Evolutionary conservation across 1,140 invertebrate species (phyloP).

Genomic region (Drosophila novamexicana): DNA sequence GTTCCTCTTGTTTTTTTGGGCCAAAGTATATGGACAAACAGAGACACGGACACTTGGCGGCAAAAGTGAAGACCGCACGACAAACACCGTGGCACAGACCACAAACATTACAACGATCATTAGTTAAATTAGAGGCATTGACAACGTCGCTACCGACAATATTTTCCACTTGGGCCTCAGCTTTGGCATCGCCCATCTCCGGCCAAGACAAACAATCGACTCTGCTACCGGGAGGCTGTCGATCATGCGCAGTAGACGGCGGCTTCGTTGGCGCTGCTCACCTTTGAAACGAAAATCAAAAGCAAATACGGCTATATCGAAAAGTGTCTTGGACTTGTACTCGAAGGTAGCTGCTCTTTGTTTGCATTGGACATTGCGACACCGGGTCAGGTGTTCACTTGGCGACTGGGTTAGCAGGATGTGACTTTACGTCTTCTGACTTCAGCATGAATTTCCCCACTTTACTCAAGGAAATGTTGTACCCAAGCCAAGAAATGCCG

Average conservation of each 20-base stretch:
- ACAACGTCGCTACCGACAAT: conserved; percentile 10
- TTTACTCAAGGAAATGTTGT: conserved; percentile 24
- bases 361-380: conserved; percentile 40
- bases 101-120: conserved; percentile 82
- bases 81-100: conserved; percentile 59
- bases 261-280: conserved; percentile 48
- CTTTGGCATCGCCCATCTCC: conserved; percentile 34
- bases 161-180: conserved; percentile 14
- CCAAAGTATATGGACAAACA: conserved; percentile 73
- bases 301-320: conserved; percentile 54
- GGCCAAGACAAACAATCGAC: conserved; percentile 55
- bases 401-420: conserved; percentile 56
- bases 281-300: conserved; percentile 78
- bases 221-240: conserved; percentile 74
- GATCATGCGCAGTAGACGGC: conserved; percentile 64
- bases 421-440: conserved; percentile 39
- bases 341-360: conserved; percentile 24
- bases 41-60: conserved; percentile 67
- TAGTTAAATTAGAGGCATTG: conserved; percentile 77
- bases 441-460: conserved; percentile 24
- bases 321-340: conserved; percentile 38
- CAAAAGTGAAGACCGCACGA: conserved; percentile 76
- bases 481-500: conserved; percentile 28
- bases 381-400: conserved; percentile 34
- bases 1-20: conserved; percentile 39